Conservation (phyloP, 2,888 invertebrate genomes). For the Acrobeloides nanus region DNA sequence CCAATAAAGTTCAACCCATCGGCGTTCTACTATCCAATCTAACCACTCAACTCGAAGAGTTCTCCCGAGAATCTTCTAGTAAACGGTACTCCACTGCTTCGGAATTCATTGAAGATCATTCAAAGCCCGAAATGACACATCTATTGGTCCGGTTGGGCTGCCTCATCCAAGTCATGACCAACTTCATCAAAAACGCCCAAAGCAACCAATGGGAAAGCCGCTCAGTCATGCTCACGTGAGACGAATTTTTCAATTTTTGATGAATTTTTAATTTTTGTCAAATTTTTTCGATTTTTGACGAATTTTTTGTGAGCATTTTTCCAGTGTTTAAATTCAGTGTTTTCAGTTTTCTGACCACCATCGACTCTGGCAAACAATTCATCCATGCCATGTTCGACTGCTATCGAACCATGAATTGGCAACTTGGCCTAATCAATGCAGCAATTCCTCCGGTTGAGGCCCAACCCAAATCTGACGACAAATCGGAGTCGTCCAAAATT, state of each 20-base stretch:
- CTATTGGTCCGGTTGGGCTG: constrained; percentile 11
- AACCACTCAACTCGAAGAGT: too few relatives aligned
- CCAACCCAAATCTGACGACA: too few relatives aligned
- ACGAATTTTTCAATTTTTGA: constrained; percentile 4
- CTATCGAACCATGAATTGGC: constrained; percentile 4
- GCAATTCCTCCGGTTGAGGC: too few relatives aligned
- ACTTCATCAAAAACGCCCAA: constrained; percentile 12
- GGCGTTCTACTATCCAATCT: not conserved
- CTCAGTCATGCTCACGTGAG: constrained; percentile 10
- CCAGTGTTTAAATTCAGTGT: not conserved
- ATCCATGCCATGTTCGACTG: constrained; percentile 13
- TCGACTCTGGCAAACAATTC: constrained; percentile 4
- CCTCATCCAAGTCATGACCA: constrained; percentile 10
- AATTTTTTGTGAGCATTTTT: constrained; percentile 7
- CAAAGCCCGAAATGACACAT: too few relatives aligned
- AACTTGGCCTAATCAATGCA: constrained; percentile 1
- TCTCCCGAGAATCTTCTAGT: too few relatives aligned
- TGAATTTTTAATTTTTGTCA: constrained; percentile 1
- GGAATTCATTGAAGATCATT: too few relatives aligned
- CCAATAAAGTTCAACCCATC: constrained; percentile 3
- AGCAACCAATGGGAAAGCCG: too few relatives aligned
- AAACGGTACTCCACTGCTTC: too few relatives aligned
- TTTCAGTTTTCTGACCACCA: constrained; percentile 6
- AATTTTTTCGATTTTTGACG: constrained; percentile 18
- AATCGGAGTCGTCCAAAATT: too few relatives aligned